phyloP scores from a whole-genome alignment of 1,140 invertebrate species.

The Listronotus bonariensis region DNA sequence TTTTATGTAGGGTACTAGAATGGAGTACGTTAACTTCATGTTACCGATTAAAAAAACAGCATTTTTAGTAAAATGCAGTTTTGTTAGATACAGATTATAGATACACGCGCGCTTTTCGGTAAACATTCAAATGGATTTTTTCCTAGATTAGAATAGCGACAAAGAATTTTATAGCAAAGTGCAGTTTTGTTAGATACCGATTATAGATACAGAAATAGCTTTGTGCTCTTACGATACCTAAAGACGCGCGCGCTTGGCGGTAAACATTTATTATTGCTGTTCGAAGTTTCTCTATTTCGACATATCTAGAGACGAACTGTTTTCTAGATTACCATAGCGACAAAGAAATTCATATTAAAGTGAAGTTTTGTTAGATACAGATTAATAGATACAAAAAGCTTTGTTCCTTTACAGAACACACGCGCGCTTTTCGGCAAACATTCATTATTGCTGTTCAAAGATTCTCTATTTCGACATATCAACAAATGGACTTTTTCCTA shows the following conservation, averaged over 20 bases:
- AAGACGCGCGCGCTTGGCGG: conserved; percentile 23
- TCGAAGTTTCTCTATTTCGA: conserved; percentile 15
- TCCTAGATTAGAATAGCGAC: too few relatives aligned
- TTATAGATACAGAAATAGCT: too few relatives aligned
- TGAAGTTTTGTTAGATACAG: too few relatives aligned
- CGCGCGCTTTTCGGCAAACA: conserved; percentile 25
- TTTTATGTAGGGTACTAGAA: too few relatives aligned
- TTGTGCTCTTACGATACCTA: conserved; percentile 29
- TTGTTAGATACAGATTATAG: too few relatives aligned
- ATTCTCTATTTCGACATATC: conserved; percentile 3
- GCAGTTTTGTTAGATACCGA: too few relatives aligned
- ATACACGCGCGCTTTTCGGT: conserved; percentile 22
- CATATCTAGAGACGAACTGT: background rate
- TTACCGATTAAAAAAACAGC: too few relatives aligned
- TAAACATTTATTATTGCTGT: conserved; percentile 26
- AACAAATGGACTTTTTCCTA: conserved; percentile 3
- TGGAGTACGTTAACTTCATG: too few relatives aligned
- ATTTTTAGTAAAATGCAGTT: too few relatives aligned
- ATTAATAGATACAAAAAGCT: too few relatives aligned
- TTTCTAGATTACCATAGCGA: background rate
- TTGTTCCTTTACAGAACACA: conserved; percentile 27
- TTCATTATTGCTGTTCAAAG: conserved; percentile 21
- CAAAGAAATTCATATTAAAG: too few relatives aligned
- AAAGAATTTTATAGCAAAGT: too few relatives aligned
- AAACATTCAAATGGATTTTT: conserved; percentile 17